phyloP scores from a whole-genome alignment of 2,113 vertebrate genomes.

The Balaeniceps rex region DNA sequence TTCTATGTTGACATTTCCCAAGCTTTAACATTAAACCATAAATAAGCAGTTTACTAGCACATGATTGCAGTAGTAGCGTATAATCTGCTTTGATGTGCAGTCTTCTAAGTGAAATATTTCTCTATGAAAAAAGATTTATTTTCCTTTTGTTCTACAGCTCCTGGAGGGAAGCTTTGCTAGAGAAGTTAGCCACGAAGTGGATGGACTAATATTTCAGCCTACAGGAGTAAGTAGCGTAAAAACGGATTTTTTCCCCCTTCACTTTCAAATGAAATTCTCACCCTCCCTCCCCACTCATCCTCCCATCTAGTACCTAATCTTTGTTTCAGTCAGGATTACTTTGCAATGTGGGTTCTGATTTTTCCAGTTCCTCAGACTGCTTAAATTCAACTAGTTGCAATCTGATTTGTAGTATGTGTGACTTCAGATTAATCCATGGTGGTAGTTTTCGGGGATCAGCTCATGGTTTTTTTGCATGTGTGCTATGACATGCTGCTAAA shows the following conservation, averaged over 20 bases:
- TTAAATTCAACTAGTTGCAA: background rate
- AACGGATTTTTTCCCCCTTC: background rate
- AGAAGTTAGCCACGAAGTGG: slow-evolving; percentile 98
- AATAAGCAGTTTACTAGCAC: slow-evolving; percentile 1
- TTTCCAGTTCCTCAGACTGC: background rate
- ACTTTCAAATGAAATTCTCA: background rate
- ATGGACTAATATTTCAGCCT: slow-evolving; percentile 98
- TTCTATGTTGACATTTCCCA: background rate
- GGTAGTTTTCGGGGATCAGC: background rate
- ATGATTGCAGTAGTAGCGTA: background rate
- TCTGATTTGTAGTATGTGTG: background rate
- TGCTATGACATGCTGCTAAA: background rate
- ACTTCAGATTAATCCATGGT: background rate
- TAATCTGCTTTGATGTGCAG: background rate
- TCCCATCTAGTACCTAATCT: background rate
- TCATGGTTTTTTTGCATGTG: background rate
- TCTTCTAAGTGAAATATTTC: background rate
- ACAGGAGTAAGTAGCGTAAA: slow-evolving; percentile 84
- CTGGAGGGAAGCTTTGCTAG: slow-evolving; percentile 96
- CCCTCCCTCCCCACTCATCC: background rate
- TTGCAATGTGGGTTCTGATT: background rate
- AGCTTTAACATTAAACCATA: background rate
- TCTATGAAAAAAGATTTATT: background rate
- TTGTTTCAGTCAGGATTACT: background rate
- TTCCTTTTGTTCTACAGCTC: slow-evolving; percentile 79